Evolutionary conservation across 2,113 vertebrate genomes (phyloP).

Genomic region (Lepus timidus): DNA sequence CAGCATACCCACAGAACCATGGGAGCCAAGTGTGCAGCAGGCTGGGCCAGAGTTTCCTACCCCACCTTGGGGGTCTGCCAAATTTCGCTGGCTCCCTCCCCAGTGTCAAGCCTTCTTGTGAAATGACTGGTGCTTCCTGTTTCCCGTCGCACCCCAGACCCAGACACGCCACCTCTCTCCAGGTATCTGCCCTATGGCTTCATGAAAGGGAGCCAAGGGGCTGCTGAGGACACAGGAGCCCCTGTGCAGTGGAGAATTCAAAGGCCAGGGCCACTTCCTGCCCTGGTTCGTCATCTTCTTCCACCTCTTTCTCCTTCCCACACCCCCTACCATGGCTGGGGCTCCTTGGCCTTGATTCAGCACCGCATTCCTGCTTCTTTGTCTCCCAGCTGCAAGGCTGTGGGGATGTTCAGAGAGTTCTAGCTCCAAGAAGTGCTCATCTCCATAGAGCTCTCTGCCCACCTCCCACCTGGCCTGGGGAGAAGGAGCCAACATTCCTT

Average conservation of each 20-base stretch:
- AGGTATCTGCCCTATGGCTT: constrained; percentile 47
- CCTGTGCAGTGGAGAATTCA: constrained; percentile 13
- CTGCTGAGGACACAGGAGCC: constrained; percentile 69
- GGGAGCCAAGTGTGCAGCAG: constrained; percentile 64
- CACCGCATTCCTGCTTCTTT: not conserved
- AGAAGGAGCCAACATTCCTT: constrained; percentile 79
- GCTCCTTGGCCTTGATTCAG: not conserved
- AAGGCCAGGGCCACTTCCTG: not conserved
- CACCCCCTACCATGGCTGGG: not conserved
- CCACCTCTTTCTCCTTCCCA: not conserved
- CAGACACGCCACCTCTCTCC: constrained; percentile 69
- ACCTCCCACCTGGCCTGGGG: constrained; percentile 79
- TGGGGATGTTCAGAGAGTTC: constrained; percentile 54
- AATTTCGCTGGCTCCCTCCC: constrained; percentile 72
- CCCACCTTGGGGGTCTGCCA: constrained; percentile 81
- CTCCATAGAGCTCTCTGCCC: constrained; percentile 80
- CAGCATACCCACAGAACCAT: constrained; percentile 58
- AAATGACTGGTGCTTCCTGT: constrained; percentile 82
- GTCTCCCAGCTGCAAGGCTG: constrained; percentile 57
- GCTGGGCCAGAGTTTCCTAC: constrained; percentile 77
- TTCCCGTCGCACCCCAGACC: constrained; percentile 75
- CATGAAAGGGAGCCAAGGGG: constrained; percentile 38
- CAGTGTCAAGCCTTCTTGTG: constrained; percentile 76
- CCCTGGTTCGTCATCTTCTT: not conserved
- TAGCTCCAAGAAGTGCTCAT: constrained; percentile 56